phyloP scores from a whole-genome alignment of 2,888 invertebrate species.

The Ectobius pallidus region DNA sequence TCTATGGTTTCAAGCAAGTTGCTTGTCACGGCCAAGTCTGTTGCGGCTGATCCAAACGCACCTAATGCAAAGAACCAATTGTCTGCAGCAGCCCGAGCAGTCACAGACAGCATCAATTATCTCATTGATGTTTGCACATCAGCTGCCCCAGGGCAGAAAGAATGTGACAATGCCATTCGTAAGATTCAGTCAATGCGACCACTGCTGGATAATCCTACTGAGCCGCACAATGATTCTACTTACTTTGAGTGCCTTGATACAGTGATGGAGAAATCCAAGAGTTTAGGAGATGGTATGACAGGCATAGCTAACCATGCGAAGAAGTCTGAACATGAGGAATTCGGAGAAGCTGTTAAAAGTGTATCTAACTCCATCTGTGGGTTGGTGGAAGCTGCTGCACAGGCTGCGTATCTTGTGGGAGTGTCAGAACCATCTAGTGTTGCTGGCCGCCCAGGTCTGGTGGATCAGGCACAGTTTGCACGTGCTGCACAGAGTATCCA shows the following conservation, averaged over 20 bases:
- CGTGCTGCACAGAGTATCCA: slow-evolving; percentile 91
- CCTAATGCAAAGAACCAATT: slow-evolving; percentile 91
- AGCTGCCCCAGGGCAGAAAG: slow-evolving; percentile 94
- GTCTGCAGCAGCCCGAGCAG: slow-evolving; percentile 83
- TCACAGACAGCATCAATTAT: slow-evolving; percentile 91
- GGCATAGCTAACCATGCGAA: slow-evolving; percentile 94
- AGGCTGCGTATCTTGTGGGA: slow-evolving; percentile 93
- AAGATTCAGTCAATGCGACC: slow-evolving; percentile 87
- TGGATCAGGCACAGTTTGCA: slow-evolving; percentile 86
- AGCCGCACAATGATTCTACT: slow-evolving; percentile 85
- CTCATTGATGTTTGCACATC: slow-evolving; percentile 87
- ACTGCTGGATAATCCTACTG: slow-evolving; percentile 81
- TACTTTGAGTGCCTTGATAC: slow-evolving; percentile 94
- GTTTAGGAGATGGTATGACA: slow-evolving; percentile 88
- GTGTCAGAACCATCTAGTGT: slow-evolving; percentile 90
- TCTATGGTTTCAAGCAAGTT: slow-evolving; percentile 87
- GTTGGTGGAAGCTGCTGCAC: slow-evolving; percentile 90
- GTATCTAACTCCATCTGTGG: slow-evolving; percentile 90
- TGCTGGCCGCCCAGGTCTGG: slow-evolving; percentile 85
- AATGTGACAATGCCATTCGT: slow-evolving; percentile 94
- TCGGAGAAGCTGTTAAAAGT: slow-evolving; percentile 80
- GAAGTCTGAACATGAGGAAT: slow-evolving; percentile 81
- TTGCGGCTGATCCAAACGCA: slow-evolving; percentile 86
- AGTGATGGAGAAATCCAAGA: slow-evolving; percentile 87
- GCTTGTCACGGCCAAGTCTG: slow-evolving; percentile 84